Evolutionary conservation across 2,797 vertebrate species (phyloP), one percentile per base, ranked within the genome.

Genomic region (Ataeniobius toweri): DNA sequence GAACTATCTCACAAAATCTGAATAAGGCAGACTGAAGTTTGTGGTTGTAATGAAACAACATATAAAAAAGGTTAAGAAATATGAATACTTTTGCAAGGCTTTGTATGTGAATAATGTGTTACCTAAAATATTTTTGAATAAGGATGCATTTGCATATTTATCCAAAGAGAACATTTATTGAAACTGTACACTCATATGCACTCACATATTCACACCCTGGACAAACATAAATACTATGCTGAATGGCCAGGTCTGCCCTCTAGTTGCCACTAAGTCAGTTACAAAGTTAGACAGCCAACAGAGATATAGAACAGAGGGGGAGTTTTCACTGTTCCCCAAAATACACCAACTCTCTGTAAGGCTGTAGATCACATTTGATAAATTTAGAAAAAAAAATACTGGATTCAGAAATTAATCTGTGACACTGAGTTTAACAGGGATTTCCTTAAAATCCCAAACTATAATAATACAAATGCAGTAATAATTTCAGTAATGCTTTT

Each of bases 201-300:
- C 22, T 46, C 44, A 71, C 28, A 28, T 65, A 28, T 31, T 63
- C 26, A 82, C 59, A 75, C 41, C 80, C 41, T 53, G n/a, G 78
- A 72, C 75, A 41, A 2, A 53, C 69, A 72, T 50, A 59, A 26
- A 72, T 70, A 82, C 78, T 59, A 77, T 48, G 68, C 18, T 70
- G 26, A 75, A 89, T 75, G 89, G 92, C 84, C 93, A 90, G 91
- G 92, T 89, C 91, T 94, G 93, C 94, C 94, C 93, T 93, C 92
- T 94, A 94, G 94, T 94, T 94, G 94, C 85, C 91, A 88, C 59
- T 61, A 88, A 86, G 81, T 91, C 84, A 88, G 78, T 89, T 83
- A 90, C 90, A 93, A 79, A 75, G 61, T 73, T 73, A 75, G 68
- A 76, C 75, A 67, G 36, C 63, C 9, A 65, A 78, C 55, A 73